A percentile compares a stretch with the other conserved stretches of the same genome.
Evolutionary conservation across 2,797 vertebrate genomes (phyloP).

Genomic region (Microctenopoma stevenorrisi): DNA sequence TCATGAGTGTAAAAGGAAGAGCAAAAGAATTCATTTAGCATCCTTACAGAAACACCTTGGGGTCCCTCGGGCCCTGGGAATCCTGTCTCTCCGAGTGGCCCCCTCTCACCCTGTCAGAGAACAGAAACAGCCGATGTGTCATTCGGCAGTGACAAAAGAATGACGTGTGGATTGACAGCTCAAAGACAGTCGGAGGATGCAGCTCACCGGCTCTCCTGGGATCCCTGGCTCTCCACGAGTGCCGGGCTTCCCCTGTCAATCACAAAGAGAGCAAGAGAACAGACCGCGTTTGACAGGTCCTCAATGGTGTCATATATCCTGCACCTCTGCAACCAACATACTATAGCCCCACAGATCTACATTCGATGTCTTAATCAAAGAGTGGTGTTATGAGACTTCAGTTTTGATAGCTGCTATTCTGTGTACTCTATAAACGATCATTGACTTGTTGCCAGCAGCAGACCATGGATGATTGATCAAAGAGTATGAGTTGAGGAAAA

Average conservation of each 20-base stretch:
- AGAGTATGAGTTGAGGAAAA: slow-evolving; percentile 13
- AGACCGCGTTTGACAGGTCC: slow-evolving; percentile 65
- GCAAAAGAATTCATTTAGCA: slow-evolving; percentile 42
- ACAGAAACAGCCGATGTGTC: slow-evolving; percentile 64
- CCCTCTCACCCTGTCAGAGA: slow-evolving; percentile 91
- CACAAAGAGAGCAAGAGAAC: slow-evolving; percentile 67
- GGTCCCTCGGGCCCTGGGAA: slow-evolving; percentile 97
- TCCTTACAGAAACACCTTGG: slow-evolving; percentile 90
- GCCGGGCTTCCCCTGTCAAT: slow-evolving; percentile 91
- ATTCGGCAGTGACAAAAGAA: slow-evolving; percentile 70
- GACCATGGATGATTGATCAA: slow-evolving; percentile 46
- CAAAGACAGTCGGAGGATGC: slow-evolving; percentile 76
- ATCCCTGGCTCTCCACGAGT: slow-evolving; percentile 88
- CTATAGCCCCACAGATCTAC: slow-evolving; percentile 10
- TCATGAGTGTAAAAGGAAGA: slow-evolving; percentile 39
- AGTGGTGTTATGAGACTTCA: slow-evolving; percentile 8
- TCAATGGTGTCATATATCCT: slow-evolving; percentile 64
- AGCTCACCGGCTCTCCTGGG: slow-evolving; percentile 95
- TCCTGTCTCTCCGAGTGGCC: slow-evolving; percentile 93
- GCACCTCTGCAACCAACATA: slow-evolving; percentile 43
- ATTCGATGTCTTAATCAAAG: slow-evolving; percentile 18
- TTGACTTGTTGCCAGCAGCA: slow-evolving; percentile 41
- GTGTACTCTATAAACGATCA: slow-evolving; percentile 33
- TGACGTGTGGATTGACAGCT: slow-evolving; percentile 79
- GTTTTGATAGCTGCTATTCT: slow-evolving; percentile 31